Conservation (phyloP, 2,797 vertebrate genomes). For the Gorsachius magnificus region DNA sequence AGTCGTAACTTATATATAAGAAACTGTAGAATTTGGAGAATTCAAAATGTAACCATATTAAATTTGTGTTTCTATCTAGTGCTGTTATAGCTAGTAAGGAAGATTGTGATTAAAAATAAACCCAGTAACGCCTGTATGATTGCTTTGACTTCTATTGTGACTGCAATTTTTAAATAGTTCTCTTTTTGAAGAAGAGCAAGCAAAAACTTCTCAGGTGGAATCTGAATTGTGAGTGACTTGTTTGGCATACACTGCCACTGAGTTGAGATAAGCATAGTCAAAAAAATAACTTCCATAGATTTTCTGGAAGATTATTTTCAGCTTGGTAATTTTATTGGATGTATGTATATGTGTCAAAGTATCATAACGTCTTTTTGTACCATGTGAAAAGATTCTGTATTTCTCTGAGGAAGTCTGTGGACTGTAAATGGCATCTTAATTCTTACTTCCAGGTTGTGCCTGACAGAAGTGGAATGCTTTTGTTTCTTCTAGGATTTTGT, state of each 20-base stretch:
- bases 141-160: not conserved
- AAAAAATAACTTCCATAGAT: not conserved
- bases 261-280: not conserved
- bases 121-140: not conserved
- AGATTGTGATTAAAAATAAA: not conserved
- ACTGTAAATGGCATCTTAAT: not conserved
- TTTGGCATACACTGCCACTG: not conserved
- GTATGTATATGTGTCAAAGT: not conserved
- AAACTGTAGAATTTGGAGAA: not conserved
- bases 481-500: not conserved
- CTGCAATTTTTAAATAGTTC: not conserved
- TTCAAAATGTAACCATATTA: not conserved
- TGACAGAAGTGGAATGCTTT: not conserved
- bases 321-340: not conserved
- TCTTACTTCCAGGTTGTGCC: not conserved
- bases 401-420: not conserved
- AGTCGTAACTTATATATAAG: not conserved
- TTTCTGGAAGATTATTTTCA: constrained; percentile 27
- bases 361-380: not conserved
- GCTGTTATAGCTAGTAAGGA: not conserved
- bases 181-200: not conserved
- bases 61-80: not conserved
- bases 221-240: not conserved
- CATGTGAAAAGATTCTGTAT: not conserved
- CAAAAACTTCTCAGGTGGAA: not conserved